These are phyloP conservation scores for Laodelphax striatellus DNA, from an alignment of 1,140 invertebrate genomes.

Conservation along the genomic window DNA sequence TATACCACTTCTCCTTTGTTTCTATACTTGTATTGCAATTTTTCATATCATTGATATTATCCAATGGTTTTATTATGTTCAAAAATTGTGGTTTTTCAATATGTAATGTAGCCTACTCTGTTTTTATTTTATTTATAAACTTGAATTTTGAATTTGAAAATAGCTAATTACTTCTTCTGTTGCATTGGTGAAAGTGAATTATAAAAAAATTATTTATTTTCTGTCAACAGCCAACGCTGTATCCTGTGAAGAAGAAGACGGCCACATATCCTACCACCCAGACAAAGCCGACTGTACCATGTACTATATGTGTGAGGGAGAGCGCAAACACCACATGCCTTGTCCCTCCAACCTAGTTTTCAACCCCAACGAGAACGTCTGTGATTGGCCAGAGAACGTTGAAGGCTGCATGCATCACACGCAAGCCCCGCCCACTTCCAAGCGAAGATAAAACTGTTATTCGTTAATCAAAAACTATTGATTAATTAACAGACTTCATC, in stretches of 20 bases:
- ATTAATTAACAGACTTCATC: too few relatives aligned
- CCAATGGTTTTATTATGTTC: too few relatives aligned
- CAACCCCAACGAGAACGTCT: conserved; percentile 86
- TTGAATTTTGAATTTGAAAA: too few relatives aligned
- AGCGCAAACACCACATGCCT: conserved; percentile 93
- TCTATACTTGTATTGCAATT: too few relatives aligned
- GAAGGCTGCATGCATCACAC: conserved; percentile 75
- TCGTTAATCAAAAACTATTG: too few relatives aligned
- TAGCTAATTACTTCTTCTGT: too few relatives aligned
- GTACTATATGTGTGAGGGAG: conserved; percentile 94
- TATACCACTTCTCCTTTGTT: too few relatives aligned
- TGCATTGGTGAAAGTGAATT: too few relatives aligned
- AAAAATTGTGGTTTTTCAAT: too few relatives aligned
- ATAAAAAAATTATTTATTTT: neutral
- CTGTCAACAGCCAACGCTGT: conserved; percentile 65
- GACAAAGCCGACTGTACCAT: conserved; percentile 85
- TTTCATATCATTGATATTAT: too few relatives aligned
- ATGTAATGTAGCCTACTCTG: too few relatives aligned
- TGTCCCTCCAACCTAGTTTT: conserved; percentile 89
- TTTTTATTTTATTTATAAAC: too few relatives aligned
- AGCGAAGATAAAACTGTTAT: conserved; percentile 17
- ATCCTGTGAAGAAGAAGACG: conserved; percentile 82
- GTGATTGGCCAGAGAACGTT: conserved; percentile 93
- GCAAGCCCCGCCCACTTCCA: conserved; percentile 52
- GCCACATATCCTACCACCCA: conserved; percentile 83